These are phyloP conservation scores for Silvanus unidentatus DNA, from an alignment of 2,888 invertebrate genomes.

Conservation along the genomic window DNA sequence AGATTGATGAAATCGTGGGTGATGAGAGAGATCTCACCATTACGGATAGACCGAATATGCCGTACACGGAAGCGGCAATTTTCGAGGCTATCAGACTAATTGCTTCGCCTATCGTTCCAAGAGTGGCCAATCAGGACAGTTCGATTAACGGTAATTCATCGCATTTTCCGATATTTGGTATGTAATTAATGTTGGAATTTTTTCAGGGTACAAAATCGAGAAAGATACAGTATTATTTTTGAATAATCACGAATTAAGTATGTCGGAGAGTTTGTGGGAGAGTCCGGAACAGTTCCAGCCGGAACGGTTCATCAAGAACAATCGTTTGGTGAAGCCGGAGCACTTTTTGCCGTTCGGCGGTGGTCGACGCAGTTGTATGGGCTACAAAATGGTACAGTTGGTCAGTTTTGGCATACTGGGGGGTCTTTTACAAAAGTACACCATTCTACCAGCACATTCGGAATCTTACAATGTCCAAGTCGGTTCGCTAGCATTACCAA, in stretches of 20 bases:
- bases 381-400: constrained; percentile 60
- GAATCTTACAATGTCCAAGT: constrained; percentile 51
- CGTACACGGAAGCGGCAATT: constrained; percentile 57
- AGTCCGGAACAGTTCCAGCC: constrained; percentile 56
- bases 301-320: constrained; percentile 55
- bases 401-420: constrained; percentile 53
- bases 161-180: not conserved
- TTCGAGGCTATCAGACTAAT: constrained; percentile 58
- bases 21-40: constrained; percentile 32
- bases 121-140: constrained; percentile 58
- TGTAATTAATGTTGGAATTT: too few relatives aligned
- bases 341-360: constrained; percentile 63
- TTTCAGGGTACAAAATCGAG: constrained; percentile 54
- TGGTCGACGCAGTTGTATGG: constrained; percentile 62
- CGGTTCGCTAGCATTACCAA: constrained; percentile 53
- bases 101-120: constrained; percentile 63
- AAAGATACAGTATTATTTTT: constrained; percentile 60
- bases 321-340: constrained; percentile 55
- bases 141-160: constrained; percentile 53
- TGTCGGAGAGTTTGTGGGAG: constrained; percentile 57
- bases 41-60: constrained; percentile 49
- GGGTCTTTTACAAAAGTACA: constrained; percentile 52
- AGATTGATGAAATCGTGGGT: constrained; percentile 47
- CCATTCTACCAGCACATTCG: constrained; percentile 46
- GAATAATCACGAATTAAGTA: constrained; percentile 62